Conservation (phyloP, 2,888 invertebrate genomes). For the Stenichneumon culpator region DNA sequence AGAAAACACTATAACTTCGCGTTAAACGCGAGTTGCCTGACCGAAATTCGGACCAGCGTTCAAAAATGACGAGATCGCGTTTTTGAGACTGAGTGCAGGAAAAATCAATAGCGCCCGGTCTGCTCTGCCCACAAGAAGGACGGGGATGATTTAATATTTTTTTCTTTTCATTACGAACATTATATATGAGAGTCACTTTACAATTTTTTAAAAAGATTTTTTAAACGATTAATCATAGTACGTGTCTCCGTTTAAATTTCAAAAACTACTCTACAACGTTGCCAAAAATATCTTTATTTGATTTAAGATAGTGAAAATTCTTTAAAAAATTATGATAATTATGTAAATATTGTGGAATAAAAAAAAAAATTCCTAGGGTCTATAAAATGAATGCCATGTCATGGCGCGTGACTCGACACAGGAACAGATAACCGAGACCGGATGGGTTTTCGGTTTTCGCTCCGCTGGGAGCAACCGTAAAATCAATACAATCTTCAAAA, state of each 20-base stretch:
- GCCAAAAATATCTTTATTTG: too few species aligned
- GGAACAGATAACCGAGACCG: neutral
- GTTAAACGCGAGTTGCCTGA: neutral
- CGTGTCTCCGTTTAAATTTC: neutral
- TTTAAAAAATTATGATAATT: too few species aligned
- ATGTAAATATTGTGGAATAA: too few species aligned
- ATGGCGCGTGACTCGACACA: neutral
- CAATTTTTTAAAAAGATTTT: neutral
- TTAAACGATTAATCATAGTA: neutral
- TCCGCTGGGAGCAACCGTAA: neutral
- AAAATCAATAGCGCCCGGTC: neutral
- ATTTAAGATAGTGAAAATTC: too few species aligned
- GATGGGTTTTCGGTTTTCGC: neutral
- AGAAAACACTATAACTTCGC: slow-evolving; percentile 1
- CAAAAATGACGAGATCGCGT: neutral
- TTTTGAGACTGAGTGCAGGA: neutral
- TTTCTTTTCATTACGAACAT: neutral
- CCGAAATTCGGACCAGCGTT: neutral
- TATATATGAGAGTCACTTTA: neutral
- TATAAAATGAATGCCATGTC: neutral
- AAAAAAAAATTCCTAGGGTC: too few species aligned
- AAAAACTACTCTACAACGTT: too few species aligned
- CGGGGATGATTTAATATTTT: neutral
- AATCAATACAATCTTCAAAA: slow-evolving; percentile 44
- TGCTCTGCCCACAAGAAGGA: neutral